Evolutionary conservation across 2,113 vertebrate species (phyloP).

Genomic region (Cololabis saira): DNA sequence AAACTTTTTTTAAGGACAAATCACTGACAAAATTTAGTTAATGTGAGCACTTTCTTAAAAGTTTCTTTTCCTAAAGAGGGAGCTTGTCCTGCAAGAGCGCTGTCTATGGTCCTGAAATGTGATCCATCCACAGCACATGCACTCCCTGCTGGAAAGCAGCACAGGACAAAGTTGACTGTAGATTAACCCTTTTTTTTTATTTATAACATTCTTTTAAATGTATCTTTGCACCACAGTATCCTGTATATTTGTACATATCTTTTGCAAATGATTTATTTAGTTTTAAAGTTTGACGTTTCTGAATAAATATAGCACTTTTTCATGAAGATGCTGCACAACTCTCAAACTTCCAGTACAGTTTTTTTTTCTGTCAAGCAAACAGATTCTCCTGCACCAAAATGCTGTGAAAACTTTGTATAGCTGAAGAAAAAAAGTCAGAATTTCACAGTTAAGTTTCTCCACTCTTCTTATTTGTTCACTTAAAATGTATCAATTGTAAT

Average conservation of each 20-base stretch:
- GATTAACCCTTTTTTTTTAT: neutral
- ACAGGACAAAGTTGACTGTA: constrained; percentile 23
- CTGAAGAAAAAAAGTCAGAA: neutral
- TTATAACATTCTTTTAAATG: too few species aligned
- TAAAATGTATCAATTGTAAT: neutral
- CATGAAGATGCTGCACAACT: constrained; percentile 22
- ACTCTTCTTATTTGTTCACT: neutral
- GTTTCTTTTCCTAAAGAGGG: constrained; percentile 16
- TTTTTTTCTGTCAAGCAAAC: constrained; percentile 45
- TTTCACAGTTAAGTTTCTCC: neutral
- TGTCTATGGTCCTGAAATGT: constrained; percentile 76
- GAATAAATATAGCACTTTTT: neutral
- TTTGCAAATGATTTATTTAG: neutral
- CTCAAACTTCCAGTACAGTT: constrained; percentile 32
- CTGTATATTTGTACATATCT: constrained; percentile 1
- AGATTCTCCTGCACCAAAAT: constrained; percentile 44
- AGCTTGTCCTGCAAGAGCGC: constrained; percentile 20
- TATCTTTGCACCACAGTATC: too few species aligned
- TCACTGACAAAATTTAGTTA: constrained; percentile 34
- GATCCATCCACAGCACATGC: constrained; percentile 30
- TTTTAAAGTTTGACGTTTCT: neutral
- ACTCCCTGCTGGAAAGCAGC: constrained; percentile 15
- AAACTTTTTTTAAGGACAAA: constrained; percentile 22
- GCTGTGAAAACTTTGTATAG: neutral
- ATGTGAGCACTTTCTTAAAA: constrained; percentile 30